Base-by-base conservation (phyloP, 2,888 invertebrate genomes). In the Aspidapion aeneum region DNA sequence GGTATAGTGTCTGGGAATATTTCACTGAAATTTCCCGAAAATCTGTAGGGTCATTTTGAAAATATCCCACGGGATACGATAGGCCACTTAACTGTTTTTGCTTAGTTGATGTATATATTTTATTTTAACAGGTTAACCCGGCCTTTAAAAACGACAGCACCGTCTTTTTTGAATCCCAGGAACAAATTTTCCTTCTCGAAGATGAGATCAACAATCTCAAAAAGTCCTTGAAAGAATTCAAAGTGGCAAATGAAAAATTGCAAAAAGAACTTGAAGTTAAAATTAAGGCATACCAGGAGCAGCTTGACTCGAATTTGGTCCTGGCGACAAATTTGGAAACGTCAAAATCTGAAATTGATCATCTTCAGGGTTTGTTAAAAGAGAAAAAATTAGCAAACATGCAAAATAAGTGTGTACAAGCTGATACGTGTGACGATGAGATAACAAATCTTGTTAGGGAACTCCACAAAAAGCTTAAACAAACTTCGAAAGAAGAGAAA, bases 81-180 rank as follows among this genome's bases (percentile, higher is more conserved):
- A n/a, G n/a, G n/a, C n/a, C n/a, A n/a, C n/a, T n/a, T n/a, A n/a
- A n/a, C n/a, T n/a, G n/a, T n/a, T n/a, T n/a, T n/a, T n/a, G n/a
- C n/a, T n/a, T n/a, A n/a, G n/a, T n/a, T n/a, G n/a, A n/a, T n/a
- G n/a, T n/a, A n/a, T n/a, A n/a, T n/a, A n/a, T n/a, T n/a, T n/a
- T n/a, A n/a, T n/a, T n/a, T n/a, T n/a, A 35, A 35, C 12, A 35
- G 35, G 12, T 35, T 12, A 35, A 35, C 35, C 35, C 35, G 12
- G 12, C 12, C 5, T 35, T 35, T 35, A 35, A 35, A 35, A 35
- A 35, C 12, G 35, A 35, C 35, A 35, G 35, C 48, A 60, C 63
- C n/a, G n/a, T 21, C 18, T 50, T 63, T 18, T 63, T 63, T 58
- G 63, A 66, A 12, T 61, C 57, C 20, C 56, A 61, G 22, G 64